Evolutionary conservation across 2,888 invertebrate species (phyloP), one percentile per base, ranked within the genome.

Genomic region (Chrysolina americana): DNA sequence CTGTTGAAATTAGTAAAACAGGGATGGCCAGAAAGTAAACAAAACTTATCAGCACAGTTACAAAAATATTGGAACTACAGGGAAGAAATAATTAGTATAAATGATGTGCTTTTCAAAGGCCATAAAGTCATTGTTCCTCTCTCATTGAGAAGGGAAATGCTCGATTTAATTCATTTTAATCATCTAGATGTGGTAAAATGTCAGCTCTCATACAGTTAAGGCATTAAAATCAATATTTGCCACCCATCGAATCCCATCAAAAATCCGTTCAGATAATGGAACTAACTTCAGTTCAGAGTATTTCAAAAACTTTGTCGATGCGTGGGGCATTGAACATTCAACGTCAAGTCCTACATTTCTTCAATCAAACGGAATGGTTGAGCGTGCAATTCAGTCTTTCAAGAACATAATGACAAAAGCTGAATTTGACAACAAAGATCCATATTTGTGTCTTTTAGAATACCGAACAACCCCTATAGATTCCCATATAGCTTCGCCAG

Each of bases 131-230:
- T 70, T 17, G 21, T 62, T n/a, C 64, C 70, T 13, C 11, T 44
- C 11, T 21, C 41, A n/a, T 56, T 70, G 44, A 64, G 41, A 28
- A 64, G 65, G 2, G 65, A 65, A 47, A 66, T 71, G 41, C 56
- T 71, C n/a, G 64, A 59, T 0, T 13, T 28, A 36, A 41, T 71
- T 15, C 70, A 70, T 36, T 21, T 36, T 19, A 10, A 15, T 41
- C 71, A 71, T 50, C 64, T 65, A 23, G 71, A 65, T n/a, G 48
- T 48, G 48, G 21, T 65, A 23, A 65, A 71, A n/a, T n/a, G n/a
- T n/a, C n/a, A n/a, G n/a, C n/a, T n/a, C n/a, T n/a, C n/a, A n/a
- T n/a, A n/a, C n/a, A n/a, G n/a, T n/a, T n/a, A n/a, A n/a, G n/a
- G n/a, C n/a, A n/a, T n/a, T n/a, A n/a, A n/a, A n/a, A n/a, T n/a